Evolutionary conservation across 2,888 invertebrate species (phyloP).

Genomic region (Bellardia bayeri): DNA sequence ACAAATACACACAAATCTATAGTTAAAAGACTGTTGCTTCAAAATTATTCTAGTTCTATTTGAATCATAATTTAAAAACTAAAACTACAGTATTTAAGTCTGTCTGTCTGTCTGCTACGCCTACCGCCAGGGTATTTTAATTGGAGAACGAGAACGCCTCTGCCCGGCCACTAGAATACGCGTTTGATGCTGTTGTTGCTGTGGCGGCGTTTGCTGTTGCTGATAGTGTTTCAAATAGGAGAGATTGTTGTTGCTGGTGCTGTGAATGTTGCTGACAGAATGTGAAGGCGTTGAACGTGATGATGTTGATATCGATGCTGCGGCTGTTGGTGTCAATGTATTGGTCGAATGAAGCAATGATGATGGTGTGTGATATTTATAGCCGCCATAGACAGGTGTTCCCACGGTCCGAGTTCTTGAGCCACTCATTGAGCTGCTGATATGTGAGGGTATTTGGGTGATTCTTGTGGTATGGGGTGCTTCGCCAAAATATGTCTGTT

Average conservation of each 20-base stretch:
- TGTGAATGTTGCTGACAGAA: constrained; percentile 57
- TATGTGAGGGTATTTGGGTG: constrained; percentile 51
- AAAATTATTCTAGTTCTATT: constrained; percentile 38
- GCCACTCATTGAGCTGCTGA: constrained; percentile 36
- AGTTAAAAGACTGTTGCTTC: neutral
- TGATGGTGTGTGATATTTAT: constrained; percentile 59
- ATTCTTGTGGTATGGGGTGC: constrained; percentile 36
- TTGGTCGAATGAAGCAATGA: constrained; percentile 40
- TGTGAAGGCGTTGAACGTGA: constrained; percentile 62
- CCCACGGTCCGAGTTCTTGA: constrained; percentile 18
- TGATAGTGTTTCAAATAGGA: constrained; percentile 48
- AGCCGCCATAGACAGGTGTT: constrained; percentile 18
- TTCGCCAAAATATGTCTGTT: constrained; percentile 75
- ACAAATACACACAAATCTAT: neutral
- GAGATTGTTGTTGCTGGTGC: constrained; percentile 40
- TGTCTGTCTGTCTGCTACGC: constrained; percentile 57
- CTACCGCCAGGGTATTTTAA: constrained; percentile 83
- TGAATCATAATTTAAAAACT: constrained; percentile 14
- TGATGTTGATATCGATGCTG: constrained; percentile 25
- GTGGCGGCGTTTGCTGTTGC: constrained; percentile 7
- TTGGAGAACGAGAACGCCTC: constrained; percentile 83
- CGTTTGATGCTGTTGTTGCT: constrained; percentile 45
- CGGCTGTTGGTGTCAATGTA: constrained; percentile 29
- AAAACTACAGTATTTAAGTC: neutral
- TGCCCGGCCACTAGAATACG: constrained; percentile 73